Base-by-base conservation (phyloP, 2,888 invertebrate species). In the Aspidiotus destructor region DNA sequence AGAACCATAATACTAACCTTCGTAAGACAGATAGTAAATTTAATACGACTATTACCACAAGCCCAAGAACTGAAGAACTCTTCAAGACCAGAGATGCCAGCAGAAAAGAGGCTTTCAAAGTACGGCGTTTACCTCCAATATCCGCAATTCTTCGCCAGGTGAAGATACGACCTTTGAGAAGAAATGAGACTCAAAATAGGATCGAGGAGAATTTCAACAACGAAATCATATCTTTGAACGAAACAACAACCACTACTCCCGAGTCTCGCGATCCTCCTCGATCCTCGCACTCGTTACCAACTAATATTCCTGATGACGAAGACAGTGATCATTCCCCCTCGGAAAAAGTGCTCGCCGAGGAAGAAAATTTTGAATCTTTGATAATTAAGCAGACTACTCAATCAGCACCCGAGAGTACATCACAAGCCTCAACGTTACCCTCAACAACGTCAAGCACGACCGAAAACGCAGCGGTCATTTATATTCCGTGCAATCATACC, bases 91-190 rank as follows among this genome's bases (percentile, higher is more conserved):
- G 28, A 2, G 58, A 67, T 58, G 13, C 17, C 7, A 40, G 28
- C 9, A 44, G 41, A 15, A 67, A 67, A 48, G 67, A 60, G 40
- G 13, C 48, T 10, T 67, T 67, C 67, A 69, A 69, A 62, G 13
- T 57, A 8, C 62, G 69, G 1, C 10, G 62, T 44, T 57, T 74
- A 52, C 74, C 74, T 7, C 72, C 71, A 1, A 73, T 73, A 15
- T 74, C 73, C 41, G 74, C 74, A 8, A 70, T 74, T n/a, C 72
- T 74, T 28, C 70, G 73, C 60, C 72, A 69, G 10, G 52, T 48
- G 0, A 67, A 60, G 60, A 17, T 28, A 7, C 40, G 52, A 44
- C 41, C 54, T 28, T 13, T 13, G 40, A 58, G 40, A 13, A 28
- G 40, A 6, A 48, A 10, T n/a, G 48, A 48, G 6, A 48, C 48